These are phyloP conservation scores for Drosophila prolongata DNA, from an alignment of 2,888 invertebrate genomes.

Conservation along the genomic window DNA sequence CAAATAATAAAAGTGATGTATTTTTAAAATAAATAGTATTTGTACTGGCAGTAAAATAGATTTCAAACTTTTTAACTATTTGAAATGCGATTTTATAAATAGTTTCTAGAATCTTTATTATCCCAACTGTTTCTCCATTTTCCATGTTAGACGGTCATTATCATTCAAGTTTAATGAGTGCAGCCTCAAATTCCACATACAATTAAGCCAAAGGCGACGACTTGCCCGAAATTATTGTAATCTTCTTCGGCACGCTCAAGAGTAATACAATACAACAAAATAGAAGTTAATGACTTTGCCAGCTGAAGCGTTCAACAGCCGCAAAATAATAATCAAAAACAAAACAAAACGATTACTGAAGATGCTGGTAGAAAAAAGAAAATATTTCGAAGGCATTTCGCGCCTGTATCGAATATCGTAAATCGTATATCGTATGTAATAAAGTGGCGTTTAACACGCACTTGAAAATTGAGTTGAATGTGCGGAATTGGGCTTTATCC, in stretches of 20 bases:
- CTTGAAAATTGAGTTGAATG: constrained; percentile 67
- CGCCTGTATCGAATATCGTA: constrained; percentile 46
- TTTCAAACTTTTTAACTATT: no score
- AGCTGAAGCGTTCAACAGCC: constrained; percentile 54
- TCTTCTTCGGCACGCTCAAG: constrained; percentile 40
- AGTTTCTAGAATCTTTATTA: background rate
- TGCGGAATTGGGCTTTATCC: constrained; percentile 37
- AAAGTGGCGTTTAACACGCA: constrained; percentile 77
- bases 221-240: constrained; percentile 42
- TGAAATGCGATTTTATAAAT: no score
- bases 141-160: constrained; percentile 28
- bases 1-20: no score
- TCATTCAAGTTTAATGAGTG: constrained; percentile 19
- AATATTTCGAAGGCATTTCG: constrained; percentile 47
- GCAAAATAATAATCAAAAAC: constrained; percentile 35
- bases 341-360: constrained; percentile 20
- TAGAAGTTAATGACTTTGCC: constrained; percentile 65
- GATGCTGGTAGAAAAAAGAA: constrained; percentile 28
- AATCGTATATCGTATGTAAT: constrained; percentile 21
- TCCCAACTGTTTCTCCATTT: constrained; percentile 4
- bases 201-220: constrained; percentile 36
- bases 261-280: constrained; percentile 40
- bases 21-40: no score
- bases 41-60: no score
- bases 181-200: constrained; percentile 36